A percentile compares a stretch with the other conserved stretches of the same genome.
phyloP scores from a whole-genome alignment of 2,113 vertebrate genomes.

The Numida meleagris region DNA sequence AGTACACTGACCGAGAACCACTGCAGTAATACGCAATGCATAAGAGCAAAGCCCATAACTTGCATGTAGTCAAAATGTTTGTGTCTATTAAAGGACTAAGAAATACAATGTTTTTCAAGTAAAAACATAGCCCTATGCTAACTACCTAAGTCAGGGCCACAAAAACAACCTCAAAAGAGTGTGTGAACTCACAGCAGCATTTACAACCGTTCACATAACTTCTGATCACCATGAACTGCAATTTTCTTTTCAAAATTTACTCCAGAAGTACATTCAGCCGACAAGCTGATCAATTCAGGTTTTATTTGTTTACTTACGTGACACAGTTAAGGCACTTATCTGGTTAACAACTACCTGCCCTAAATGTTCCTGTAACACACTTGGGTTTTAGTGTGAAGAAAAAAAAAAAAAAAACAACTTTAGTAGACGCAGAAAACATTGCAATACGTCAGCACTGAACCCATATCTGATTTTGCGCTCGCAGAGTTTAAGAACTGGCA shows the following conservation, averaged over 20 bases:
- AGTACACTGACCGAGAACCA: background rate
- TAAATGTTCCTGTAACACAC: background rate
- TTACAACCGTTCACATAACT: background rate
- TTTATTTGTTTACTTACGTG: background rate
- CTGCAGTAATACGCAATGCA: background rate
- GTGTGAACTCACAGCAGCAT: background rate
- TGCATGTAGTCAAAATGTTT: background rate
- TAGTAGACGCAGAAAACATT: background rate
- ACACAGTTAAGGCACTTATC: background rate
- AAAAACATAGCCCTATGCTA: background rate
- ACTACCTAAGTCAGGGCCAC: background rate
- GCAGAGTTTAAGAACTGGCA: background rate
- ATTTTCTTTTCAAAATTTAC: background rate
- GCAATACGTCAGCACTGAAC: background rate
- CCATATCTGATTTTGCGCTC: conserved; percentile 40
- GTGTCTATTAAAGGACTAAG: background rate
- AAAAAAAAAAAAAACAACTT: background rate
- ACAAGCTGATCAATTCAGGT: background rate
- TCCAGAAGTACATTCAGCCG: background rate
- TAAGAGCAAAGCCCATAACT: conserved; percentile 13
- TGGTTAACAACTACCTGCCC: background rate
- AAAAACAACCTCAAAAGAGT: background rate
- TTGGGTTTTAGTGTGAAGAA: background rate
- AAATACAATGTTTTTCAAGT: background rate
- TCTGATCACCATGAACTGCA: background rate